A percentile compares a stretch with the other conserved stretches of the same genome.
phyloP scores from a whole-genome alignment of 2,113 vertebrate genomes.

The Leiothrix lutea region DNA sequence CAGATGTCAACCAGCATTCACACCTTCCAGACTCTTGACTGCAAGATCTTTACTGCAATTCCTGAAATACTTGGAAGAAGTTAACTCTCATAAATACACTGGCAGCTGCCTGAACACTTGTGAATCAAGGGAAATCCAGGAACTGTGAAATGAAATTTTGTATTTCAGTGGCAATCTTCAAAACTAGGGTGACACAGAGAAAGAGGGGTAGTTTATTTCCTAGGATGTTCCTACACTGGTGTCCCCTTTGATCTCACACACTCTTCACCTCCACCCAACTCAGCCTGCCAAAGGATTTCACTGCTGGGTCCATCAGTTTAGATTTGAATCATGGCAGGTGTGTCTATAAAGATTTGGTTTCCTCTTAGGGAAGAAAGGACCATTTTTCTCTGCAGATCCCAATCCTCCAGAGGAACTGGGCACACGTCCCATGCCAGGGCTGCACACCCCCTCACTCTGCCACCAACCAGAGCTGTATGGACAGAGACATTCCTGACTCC shows the following conservation, averaged over 20 bases:
- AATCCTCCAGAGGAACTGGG: neutral
- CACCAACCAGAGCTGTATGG: neutral
- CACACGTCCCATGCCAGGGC: neutral
- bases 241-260: neutral
- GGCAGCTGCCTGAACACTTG: neutral
- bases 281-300: neutral
- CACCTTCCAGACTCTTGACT: neutral
- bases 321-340: neutral
- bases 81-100: neutral
- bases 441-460: neutral
- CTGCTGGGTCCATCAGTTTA: neutral
- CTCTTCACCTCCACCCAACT: neutral
- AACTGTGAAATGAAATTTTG: neutral
- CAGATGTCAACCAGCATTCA: neutral
- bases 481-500: neutral
- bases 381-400: neutral
- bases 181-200: rapidly evolving
- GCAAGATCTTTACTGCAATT: neutral
- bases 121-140: neutral
- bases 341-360: neutral
- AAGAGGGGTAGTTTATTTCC: neutral
- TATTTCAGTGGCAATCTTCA: rapidly evolving
- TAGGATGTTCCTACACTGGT: rapidly evolving
- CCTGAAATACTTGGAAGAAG: neutral
- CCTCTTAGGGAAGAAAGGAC: neutral